Evolutionary conservation across 2,888 invertebrate genomes (phyloP), one percentile per base, ranked within the genome.

Genomic region (Morpho helenor): DNA sequence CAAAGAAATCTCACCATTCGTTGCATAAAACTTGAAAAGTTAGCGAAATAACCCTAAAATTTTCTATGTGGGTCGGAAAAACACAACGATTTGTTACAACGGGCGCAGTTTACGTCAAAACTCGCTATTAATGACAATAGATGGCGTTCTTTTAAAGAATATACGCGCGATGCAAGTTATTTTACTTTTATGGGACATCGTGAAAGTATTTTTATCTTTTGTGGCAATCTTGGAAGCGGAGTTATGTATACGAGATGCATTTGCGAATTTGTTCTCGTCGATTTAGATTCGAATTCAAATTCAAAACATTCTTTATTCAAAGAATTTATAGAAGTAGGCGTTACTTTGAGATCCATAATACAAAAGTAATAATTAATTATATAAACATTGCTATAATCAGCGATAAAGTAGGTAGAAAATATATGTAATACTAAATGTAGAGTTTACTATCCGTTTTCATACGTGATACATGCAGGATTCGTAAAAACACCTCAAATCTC

Each of bases 81-180:
- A 84, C 77, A 84, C 67, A 66, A 64, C 71, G 71, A 72, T 84
- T 79, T 71, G 73, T 75, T 68, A 76, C 73, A 56, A 58, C 47
- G 47, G 59, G 53, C 65, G 79, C 75, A 79, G 76, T 84, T 81
- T 76, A 75, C 68, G 86, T 87, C 84, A 77, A 76, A 80, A 80
- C 68, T 77, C 72, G 68, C 85, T 79, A 84, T 85, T 84, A 84
- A 69, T 61, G 54, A 64, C 74, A 82, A 87, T 87, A 87, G 89
- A 88, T 88, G 88, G 85, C 84, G 79, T 60, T 81, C 71, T 69
- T 71, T 69, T 77, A 75, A 79, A 78, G 76, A 79, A 78, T 79
- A 75, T 72, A 22, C 47, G 62, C 62, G 62, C 65, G 67, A 68
- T 66, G 66, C 61, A 58, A 62, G 62, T 65, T 67, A 70, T 69